Percentiles rank a stretch among this genome's conserved stretches.
phyloP scores from a whole-genome alignment of 1,140 invertebrate species.

The Drosophila ercepeae region DNA sequence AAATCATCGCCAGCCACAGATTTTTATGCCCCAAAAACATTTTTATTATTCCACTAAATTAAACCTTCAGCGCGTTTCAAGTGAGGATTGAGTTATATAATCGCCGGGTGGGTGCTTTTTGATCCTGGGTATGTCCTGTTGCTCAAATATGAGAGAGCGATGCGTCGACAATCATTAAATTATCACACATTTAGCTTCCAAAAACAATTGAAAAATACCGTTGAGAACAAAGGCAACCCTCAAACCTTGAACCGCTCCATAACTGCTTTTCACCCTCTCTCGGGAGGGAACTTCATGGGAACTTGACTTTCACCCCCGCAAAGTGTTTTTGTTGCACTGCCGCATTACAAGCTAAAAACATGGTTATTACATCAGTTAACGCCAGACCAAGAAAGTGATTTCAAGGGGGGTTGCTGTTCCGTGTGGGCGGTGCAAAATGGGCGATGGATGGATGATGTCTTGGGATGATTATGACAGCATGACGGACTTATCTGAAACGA shows the following conservation, averaged over 20 bases:
- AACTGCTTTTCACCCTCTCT: constrained; percentile 3
- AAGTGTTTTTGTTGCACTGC: constrained; percentile 55
- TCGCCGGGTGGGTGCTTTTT: constrained; percentile 6
- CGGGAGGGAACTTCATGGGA: constrained; percentile 4
- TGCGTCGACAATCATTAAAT: constrained; percentile 83
- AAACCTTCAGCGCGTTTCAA: constrained; percentile 45
- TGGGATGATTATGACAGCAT: constrained; percentile 83
- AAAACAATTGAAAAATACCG: constrained; percentile 77
- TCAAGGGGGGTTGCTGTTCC: constrained; percentile 17
- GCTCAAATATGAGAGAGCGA: constrained; percentile 30
- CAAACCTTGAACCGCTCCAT: constrained; percentile 21
- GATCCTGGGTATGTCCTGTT: constrained; percentile 16
- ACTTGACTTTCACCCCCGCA: constrained; percentile 68
- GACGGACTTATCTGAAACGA: constrained; percentile 61
- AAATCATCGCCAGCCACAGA: constrained; percentile 70
- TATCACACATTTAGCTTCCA: constrained; percentile 83
- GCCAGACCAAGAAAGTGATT: constrained; percentile 6
- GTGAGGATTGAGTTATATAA: constrained; percentile 41
- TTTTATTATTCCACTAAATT: constrained; percentile 82
- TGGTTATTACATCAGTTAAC: constrained; percentile 83
- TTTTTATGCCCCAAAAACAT: constrained; percentile 78
- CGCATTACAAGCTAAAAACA: constrained; percentile 83
- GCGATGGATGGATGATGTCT: constrained; percentile 71
- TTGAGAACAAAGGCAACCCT: constrained; percentile 30
- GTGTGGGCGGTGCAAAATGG: constrained; percentile 75